Evolutionary conservation across 2,797 vertebrate species (phyloP).

Genomic region (Balearica regulorum): DNA sequence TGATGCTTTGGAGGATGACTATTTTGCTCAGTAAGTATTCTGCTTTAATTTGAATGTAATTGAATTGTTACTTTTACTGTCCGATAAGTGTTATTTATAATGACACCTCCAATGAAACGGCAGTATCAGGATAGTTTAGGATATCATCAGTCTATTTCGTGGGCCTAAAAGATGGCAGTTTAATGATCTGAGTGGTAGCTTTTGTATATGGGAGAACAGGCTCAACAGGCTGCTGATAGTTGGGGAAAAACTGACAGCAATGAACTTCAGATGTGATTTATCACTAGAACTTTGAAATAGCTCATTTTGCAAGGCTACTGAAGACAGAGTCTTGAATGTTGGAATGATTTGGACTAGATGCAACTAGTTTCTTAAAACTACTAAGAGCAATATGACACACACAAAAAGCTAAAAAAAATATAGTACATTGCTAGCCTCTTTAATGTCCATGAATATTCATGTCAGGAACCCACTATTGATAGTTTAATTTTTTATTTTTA

Average conservation of each 20-base stretch:
- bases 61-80: background rate
- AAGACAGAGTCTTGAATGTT: background rate
- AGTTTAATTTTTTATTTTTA: background rate
- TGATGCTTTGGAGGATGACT: conserved; percentile 60
- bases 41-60: background rate
- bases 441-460: background rate
- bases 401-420: background rate
- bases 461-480: background rate
- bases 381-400: background rate
- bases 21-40: conserved; percentile 73
- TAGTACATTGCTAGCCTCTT: background rate
- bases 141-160: background rate
- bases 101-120: background rate
- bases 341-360: background rate
- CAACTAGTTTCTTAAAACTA: background rate
- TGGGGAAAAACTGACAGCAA: background rate
- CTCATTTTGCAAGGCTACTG: background rate
- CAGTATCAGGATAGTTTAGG: background rate
- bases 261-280: background rate
- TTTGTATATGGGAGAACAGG: background rate
- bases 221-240: background rate
- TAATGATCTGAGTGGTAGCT: background rate
- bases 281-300: background rate
- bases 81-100: background rate
- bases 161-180: background rate